These are phyloP conservation scores for Cossypha dichroa DNA, from an alignment of 2,797 vertebrate genomes.

Conservation along the genomic window DNA sequence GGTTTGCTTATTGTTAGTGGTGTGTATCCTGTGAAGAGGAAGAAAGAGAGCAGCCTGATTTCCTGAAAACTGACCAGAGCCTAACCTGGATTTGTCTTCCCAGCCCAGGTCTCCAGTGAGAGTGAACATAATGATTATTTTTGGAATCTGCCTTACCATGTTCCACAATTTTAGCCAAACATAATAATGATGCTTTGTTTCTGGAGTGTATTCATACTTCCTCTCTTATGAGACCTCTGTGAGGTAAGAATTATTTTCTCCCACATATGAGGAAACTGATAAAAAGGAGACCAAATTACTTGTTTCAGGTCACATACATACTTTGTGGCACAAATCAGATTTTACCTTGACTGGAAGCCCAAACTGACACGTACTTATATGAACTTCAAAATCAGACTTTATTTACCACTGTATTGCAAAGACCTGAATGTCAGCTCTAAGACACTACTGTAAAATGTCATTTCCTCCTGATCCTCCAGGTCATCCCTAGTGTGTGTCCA, in stretches of 20 bases:
- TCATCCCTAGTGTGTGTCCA: rapidly evolving
- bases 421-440: not conserved
- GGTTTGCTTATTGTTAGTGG: not conserved
- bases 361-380: not conserved
- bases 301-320: not conserved
- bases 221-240: not conserved
- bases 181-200: conserved; percentile 2
- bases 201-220: not conserved
- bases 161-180: conserved; percentile 34
- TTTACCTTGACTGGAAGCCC: not conserved
- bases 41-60: conserved; percentile 8
- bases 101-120: not conserved
- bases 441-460: not conserved
- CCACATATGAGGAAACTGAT: not conserved
- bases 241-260: not conserved
- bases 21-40: not conserved
- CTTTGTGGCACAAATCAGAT: not conserved
- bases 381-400: not conserved
- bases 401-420: not conserved
- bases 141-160: not conserved
- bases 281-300: not conserved
- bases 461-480: not conserved
- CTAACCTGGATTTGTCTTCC: not conserved
- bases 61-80: not conserved
- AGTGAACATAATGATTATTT: conserved; percentile 1